Evolutionary conservation across 2,888 invertebrate species (phyloP), one percentile per base, ranked within the genome.

Genomic region (Drosophila peninsularis): DNA sequence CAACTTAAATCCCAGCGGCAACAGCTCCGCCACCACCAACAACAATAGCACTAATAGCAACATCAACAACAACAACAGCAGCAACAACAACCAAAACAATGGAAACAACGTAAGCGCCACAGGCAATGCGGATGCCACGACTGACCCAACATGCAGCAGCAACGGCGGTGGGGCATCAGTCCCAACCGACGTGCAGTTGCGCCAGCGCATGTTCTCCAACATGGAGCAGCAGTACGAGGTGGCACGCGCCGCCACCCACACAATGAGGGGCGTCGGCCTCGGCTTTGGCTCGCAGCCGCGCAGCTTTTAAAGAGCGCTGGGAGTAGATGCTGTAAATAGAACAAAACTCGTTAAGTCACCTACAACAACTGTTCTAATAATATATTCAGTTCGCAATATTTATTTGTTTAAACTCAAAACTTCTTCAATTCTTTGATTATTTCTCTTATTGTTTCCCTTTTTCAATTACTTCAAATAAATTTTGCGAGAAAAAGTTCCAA

Each of bases 161-260:
- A 85, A 27, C 19, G n/a, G n/a, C 11, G 50, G 19, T 19, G 17
- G 17, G 30, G 37, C 42, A 56, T 27, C 61, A 5, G 62, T 89
- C 1, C 84, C 84, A 10, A 79, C 83, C 5, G 92, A 92, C 77
- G 91, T 92, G 2, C 91, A 92, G 63, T 89, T 90, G 24, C 90
- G 92, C 0, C 96, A 97, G 88, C 97, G 98, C 90, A 95, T 98
- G 94, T 98, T 99, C 92, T 95, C 95, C 77, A 96, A 96, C 54
- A 96, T 99, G 95, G 98, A 99, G 90, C 96, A 97, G 79, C 98
- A 99, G 92, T 99, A 99, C 91, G 98, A 98, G 92, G 97, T 98
- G 57, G 99, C 99, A 0, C 94, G 99, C 37, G 97, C 98, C 75
- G 96, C 98, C 21, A 99, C 99, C 0, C 99, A 99, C 93, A 98